Percentiles rank a stretch among this genome's conserved stretches.
These are phyloP conservation scores for Sarcophaga caerulescens DNA, from an alignment of 2,888 invertebrate genomes.

Conservation along the genomic window DNA sequence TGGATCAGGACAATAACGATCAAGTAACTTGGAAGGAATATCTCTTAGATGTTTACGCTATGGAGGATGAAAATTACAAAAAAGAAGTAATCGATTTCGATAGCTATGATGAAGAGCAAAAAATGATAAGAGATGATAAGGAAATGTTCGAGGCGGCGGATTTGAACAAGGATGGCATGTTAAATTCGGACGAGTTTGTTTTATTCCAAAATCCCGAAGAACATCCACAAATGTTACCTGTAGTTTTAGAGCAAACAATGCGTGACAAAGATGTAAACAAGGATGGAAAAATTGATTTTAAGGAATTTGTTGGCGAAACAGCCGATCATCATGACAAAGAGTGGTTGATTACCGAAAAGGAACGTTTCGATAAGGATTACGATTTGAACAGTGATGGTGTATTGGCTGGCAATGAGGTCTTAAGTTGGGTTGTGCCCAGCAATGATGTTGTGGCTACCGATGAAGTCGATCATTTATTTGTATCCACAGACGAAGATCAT, in stretches of 20 bases:
- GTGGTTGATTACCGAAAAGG: conserved; percentile 87
- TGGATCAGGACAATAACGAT: conserved; percentile 92
- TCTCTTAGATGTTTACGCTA: conserved; percentile 92
- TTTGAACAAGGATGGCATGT: conserved; percentile 88
- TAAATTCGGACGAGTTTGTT: conserved; percentile 90
- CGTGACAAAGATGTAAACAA: conserved; percentile 91
- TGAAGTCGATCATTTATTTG: conserved; percentile 95
- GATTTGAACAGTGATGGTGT: conserved; percentile 92
- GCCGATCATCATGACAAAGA: conserved; percentile 87
- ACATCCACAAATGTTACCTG: conserved; percentile 91
- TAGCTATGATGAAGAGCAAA: conserved; percentile 82
- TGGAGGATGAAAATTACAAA: conserved; percentile 83
- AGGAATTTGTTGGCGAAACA: conserved; percentile 81
- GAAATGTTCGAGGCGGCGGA: conserved; percentile 94
- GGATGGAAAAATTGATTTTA: conserved; percentile 92
- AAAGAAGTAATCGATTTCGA: conserved; percentile 81
- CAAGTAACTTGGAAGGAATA: conserved; percentile 95
- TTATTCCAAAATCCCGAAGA: conserved; percentile 97
- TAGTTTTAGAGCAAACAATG: conserved; percentile 90
- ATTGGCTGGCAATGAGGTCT: conserved; percentile 89
- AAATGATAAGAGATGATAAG: conserved; percentile 89
- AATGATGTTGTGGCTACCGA: conserved; percentile 94
- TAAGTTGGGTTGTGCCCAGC: conserved; percentile 94
- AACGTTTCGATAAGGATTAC: conserved; percentile 92
- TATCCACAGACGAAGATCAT: conserved; percentile 91